Base-by-base conservation (phyloP, 2,888 invertebrate species). In the Agriopis leucophaearia region DNA sequence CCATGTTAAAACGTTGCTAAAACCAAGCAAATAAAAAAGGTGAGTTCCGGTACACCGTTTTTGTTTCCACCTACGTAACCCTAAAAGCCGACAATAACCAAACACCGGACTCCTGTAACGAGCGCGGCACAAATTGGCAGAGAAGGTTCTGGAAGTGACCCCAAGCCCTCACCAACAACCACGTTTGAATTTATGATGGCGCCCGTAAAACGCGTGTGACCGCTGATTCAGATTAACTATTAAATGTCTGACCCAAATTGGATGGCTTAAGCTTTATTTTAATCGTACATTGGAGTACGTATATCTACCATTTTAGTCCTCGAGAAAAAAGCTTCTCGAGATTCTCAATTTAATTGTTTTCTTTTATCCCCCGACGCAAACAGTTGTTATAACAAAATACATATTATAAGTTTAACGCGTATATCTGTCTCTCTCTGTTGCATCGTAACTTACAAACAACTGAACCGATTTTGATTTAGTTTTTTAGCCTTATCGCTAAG, bases 101-200 rank as follows among this genome's bases (percentile, higher is more conserved):
- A 67, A 57, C 50, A 38, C 60, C 38, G 18, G 61, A 72, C 76
- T 72, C 69, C 74, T 69, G 73, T 61, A 73, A 69, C 66, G 67
- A 73, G 62, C 40, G 18, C 12, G 52, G 27, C 71, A 70, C 76
- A 84, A 85, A 82, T 85, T 82, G 81, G 78, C 60, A 70, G 60
- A 69, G 59, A 64, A 57, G 56, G 50, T 52, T 50, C 77, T 81
- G 64, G 77, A 82, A 75, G 69, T 56, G 75, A 60, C 72, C 69
- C 61, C 72, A 42, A 13, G 66, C 78, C 71, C 65, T 42, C 36
- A 36, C 27, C 59, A 44, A 66, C 42, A n/a, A n/a, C n/a, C n/a
- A 50, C 52, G 58, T 51, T 47, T 65, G 65, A 55, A 65, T 60
- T 65, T 65, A 60, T 65, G 47, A 65, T 65, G 48, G 15, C 9